A percentile compares a stretch with the other conserved stretches of the same genome.
These are phyloP conservation scores for Paramuricea clavata DNA, from an alignment of 92 coral and sea anemone genomes.

Conservation along the genomic window DNA sequence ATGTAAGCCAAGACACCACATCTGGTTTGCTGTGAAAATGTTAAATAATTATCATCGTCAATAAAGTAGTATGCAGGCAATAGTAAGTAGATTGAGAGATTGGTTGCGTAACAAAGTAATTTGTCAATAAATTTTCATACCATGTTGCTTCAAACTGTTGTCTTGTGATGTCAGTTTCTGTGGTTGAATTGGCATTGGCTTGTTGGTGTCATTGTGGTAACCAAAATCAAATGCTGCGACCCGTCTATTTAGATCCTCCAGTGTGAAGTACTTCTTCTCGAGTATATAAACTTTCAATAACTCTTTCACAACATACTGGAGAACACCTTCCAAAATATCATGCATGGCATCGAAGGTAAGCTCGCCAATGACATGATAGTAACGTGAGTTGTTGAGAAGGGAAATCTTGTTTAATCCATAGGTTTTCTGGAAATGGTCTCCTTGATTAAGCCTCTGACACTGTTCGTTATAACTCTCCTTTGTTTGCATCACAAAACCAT, in stretches of 20 bases:
- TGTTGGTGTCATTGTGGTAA: conserved; percentile 68
- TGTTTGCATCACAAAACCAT: conserved; percentile 65
- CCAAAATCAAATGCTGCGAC: conserved; percentile 71
- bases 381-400: conserved; percentile 65
- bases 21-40: conserved; percentile 73
- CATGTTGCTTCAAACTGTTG: conserved; percentile 74
- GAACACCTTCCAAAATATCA: conserved; percentile 75
- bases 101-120: no score
- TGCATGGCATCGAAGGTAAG: conserved; percentile 77
- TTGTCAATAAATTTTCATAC: conserved; percentile 26
- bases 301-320: conserved; percentile 62
- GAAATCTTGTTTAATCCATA: conserved; percentile 73
- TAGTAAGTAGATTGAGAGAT: no score
- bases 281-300: conserved; percentile 62
- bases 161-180: conserved; percentile 63
- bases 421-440: conserved; percentile 73
- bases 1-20: conserved; percentile 78
- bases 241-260: conserved; percentile 67
- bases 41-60: neutral
- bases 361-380: conserved; percentile 73
- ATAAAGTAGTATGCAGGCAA: neutral
- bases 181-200: conserved; percentile 51
- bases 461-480: conserved; percentile 65
- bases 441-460: conserved; percentile 59
- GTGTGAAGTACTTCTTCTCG: conserved; percentile 58